A percentile compares a stretch with the other conserved stretches of the same genome.
Conservation (phyloP, 2,797 vertebrate species). For the Oceanodroma leucorhoa region DNA sequence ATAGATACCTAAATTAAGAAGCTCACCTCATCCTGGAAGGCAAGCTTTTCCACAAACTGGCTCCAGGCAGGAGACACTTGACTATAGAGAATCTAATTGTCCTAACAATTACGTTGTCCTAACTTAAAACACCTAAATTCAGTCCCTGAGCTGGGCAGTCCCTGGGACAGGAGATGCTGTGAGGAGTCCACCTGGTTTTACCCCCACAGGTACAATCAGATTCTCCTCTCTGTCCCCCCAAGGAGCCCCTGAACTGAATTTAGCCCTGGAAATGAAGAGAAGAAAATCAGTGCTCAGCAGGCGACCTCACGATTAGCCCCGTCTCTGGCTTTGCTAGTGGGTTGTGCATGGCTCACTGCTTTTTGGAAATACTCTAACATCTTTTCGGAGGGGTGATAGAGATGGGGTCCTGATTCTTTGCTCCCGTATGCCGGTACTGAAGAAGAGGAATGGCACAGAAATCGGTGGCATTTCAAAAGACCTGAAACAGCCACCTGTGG, state of each 20-base stretch:
- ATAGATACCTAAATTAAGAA: neutral
- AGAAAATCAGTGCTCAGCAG: neutral
- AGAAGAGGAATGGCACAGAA: neutral
- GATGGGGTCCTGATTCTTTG: neutral
- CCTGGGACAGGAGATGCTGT: neutral
- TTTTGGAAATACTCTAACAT: neutral
- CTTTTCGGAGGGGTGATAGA: neutral
- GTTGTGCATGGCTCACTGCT: neutral
- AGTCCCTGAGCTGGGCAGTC: neutral
- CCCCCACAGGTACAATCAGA: neutral
- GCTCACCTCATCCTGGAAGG: neutral
- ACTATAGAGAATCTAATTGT: neutral
- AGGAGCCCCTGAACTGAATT: neutral
- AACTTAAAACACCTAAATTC: neutral
- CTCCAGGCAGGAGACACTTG: neutral
- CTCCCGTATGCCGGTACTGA: neutral
- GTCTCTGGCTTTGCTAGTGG: neutral
- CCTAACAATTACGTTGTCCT: neutral
- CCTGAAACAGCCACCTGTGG: neutral
- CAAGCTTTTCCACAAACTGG: neutral
- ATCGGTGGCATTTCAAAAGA: neutral
- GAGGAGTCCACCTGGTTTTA: neutral
- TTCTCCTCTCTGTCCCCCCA: neutral
- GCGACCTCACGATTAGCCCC: accelerated
- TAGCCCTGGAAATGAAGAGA: neutral